A percentile compares a stretch with the other conserved stretches of the same genome.
Conservation (phyloP, 2,113 vertebrate genomes). For the Oncorhynchus kisutch region DNA sequence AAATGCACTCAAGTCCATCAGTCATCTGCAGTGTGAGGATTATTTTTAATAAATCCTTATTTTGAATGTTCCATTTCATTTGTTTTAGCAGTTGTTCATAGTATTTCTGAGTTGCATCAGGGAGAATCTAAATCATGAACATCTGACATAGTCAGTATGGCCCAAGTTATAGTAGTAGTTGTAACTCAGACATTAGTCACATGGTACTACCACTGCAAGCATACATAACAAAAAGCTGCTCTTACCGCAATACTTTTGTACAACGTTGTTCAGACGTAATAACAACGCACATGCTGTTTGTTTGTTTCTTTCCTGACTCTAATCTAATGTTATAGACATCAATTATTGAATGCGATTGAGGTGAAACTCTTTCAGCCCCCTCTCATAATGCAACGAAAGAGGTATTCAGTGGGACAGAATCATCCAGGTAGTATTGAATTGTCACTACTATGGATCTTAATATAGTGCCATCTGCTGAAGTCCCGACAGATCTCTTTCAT, state of each 20-base stretch:
- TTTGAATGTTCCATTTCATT: conserved; percentile 48
- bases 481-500: not conserved
- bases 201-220: conserved; percentile 62
- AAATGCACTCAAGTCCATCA: conserved; percentile 22
- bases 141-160: conserved; percentile 30
- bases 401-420: not conserved
- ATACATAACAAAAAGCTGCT: conserved; percentile 70
- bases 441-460: conserved; percentile 40
- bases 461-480: not conserved
- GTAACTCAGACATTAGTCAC: conserved; percentile 39
- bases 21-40: not conserved
- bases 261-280: conserved; percentile 59
- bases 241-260: conserved; percentile 74
- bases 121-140: conserved; percentile 32
- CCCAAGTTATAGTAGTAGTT: conserved; percentile 9
- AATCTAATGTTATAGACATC: conserved; percentile 58
- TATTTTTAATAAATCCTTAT: no score
- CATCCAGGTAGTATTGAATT: conserved; percentile 32
- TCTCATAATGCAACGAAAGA: conserved; percentile 33
- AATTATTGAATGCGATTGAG: conserved; percentile 71
- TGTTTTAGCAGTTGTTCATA: conserved; percentile 10
- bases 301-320: conserved; percentile 57
- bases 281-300: conserved; percentile 56
- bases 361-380: conserved; percentile 55
- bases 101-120: conserved; percentile 16